Evolutionary conservation across 2,888 invertebrate species (phyloP), one percentile per base, ranked within the genome.

Genomic region (Andrena marginata): DNA sequence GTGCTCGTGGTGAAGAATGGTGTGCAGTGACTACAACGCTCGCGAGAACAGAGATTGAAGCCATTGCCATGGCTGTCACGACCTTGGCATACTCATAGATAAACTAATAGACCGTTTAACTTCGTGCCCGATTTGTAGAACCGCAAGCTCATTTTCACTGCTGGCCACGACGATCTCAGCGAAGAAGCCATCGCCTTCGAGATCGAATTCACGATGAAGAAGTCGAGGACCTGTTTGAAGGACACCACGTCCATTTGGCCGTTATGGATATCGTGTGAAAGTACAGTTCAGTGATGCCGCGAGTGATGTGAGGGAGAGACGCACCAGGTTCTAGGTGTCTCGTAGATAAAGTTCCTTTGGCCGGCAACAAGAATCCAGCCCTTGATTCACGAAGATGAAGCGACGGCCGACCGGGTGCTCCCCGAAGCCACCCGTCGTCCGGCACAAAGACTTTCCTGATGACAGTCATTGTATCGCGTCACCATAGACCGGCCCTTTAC

Each of bases 391-490:
- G 78, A 84, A 82, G 84, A 91, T 89, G 91, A 89, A 84, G 89
- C 89, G 89, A 87, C 90, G 91, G 86, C 67, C 85, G 88, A 87
- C 85, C 86, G 88, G 88, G 90, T 90, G 89, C 88, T 87, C 86
- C 84, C 69, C 88, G 85, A 87, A 89, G 85, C 91, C 92, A 91
- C 91, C 92, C 92, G 92, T 92, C 88, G 92, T 86, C 85, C 82
- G 86, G 80, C 87, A 93, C 92, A 93, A 93, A 92, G 90, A 90
- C 84, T 82, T 62, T 89, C 90, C 91, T 90, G 92, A 92, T 92
- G 91, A 92, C 90, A 89, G 87, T 91, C 88, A 90, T 93, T 92
- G 92, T 93, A 77, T 81, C 84, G 79, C 78, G 51, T 83, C 85
- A 74, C 89, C 90, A 87, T 92, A 91, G 90, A 90, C 77, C 60